phyloP scores from a whole-genome alignment of 2,888 invertebrate species.

The Iselma pallidipennis region DNA sequence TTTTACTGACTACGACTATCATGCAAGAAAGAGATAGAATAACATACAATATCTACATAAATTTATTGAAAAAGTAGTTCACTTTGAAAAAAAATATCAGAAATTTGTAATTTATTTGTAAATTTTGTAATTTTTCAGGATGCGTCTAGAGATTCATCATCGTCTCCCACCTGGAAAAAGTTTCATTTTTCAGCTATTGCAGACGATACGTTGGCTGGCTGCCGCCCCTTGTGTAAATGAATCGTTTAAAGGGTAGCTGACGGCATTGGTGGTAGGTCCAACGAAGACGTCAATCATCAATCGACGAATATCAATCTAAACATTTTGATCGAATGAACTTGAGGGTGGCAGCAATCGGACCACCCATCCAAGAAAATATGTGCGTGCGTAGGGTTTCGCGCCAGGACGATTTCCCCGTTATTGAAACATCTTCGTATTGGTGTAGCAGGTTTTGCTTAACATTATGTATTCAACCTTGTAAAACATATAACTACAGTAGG shows the following conservation, averaged over 20 bases:
- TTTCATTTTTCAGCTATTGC: background rate
- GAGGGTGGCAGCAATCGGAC: constrained; percentile 24
- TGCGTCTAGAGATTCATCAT: background rate
- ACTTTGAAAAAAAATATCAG: no score
- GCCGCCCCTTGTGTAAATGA: background rate
- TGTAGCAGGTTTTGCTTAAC: background rate
- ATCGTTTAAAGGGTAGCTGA: constrained; percentile 17
- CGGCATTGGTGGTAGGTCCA: constrained; percentile 17
- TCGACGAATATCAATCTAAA: constrained; percentile 42
- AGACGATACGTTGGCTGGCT: background rate
- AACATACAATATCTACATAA: no score
- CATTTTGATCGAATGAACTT: constrained; percentile 21
- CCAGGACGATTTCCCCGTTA: background rate
- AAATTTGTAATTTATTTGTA: background rate
- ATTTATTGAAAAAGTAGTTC: no score
- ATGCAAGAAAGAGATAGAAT: background rate
- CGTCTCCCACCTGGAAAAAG: background rate
- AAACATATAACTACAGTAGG: background rate
- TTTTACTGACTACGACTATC: background rate
- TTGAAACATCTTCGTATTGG: background rate
- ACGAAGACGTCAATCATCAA: constrained; percentile 37
- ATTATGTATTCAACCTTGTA: background rate
- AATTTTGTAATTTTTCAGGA: background rate
- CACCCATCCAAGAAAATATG: constrained; percentile 33
- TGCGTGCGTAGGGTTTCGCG: background rate